phyloP scores from a whole-genome alignment of 2,113 vertebrate genomes.

The Leptobrachium leishanense region DNA sequence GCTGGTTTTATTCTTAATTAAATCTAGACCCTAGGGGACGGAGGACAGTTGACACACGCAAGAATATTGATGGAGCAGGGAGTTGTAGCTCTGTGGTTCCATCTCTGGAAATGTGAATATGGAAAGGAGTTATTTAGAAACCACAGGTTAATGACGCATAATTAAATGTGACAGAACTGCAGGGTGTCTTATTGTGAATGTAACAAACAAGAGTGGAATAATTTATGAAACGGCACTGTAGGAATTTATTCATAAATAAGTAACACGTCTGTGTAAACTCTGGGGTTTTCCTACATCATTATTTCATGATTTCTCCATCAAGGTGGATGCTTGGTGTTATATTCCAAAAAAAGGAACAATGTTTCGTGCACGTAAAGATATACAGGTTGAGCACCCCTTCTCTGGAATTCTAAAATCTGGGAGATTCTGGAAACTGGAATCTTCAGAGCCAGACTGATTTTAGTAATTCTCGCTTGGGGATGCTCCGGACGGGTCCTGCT shows the following conservation, averaged over 20 bases:
- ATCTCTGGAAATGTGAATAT: neutral
- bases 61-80: constrained; percentile 29
- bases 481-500: too few species aligned
- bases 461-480: too few species aligned
- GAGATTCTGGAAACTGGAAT: too few species aligned
- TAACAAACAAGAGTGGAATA: neutral
- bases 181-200: neutral
- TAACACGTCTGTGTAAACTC: too few species aligned
- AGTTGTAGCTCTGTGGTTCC: constrained; percentile 1
- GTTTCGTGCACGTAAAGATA: too few species aligned
- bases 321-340: too few species aligned
- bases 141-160: neutral
- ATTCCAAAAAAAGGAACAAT: too few species aligned
- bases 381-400: too few species aligned
- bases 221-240: constrained; percentile 16
- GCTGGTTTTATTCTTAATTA: constrained; percentile 43
- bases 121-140: neutral
- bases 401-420: too few species aligned
- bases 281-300: too few species aligned
- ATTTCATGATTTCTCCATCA: too few species aligned
- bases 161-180: neutral
- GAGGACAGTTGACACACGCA: constrained; percentile 31
- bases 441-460: too few species aligned
- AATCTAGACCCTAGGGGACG: constrained; percentile 38
- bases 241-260: neutral